Base-by-base conservation (phyloP, 2,797 vertebrate species). In the Anguilla anguilla region DNA sequence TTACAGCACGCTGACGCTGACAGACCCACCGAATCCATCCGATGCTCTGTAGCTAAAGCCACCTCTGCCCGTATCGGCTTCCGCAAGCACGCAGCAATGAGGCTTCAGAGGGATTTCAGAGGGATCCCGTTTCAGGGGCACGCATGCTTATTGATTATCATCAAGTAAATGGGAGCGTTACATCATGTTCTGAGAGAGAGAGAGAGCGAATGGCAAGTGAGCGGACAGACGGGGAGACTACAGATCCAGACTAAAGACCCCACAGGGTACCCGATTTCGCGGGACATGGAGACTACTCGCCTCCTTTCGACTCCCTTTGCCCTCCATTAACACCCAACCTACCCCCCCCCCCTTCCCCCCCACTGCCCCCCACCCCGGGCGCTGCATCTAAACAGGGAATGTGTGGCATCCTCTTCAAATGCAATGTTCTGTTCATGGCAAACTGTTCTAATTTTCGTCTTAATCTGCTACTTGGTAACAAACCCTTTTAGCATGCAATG, bases 111-210 rank as follows among this genome's bases (percentile, higher is more conserved):
- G 77, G 39, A 81, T n/a, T 81, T 49, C 19, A 49, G 25, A 3
- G 9, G 77, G 77, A 81, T 81, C 17, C 1, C 22, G 77, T 81
- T 81, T 81, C 77, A 49, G 46, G 17, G 77, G 49, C 39, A 81
- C n/a, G 77, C 77, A 46, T 19, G 9, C 39, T 49, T 81, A 81
- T 81, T n/a, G 77, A 81, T 81, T 81, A 81, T 49, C 39, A 51
- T 81, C 43, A 46, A 46, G 4, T 10, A 10, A 19, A 81, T n/a
- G 77, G 13, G 43, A 81, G 17, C 1, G 77, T 79, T 79, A 79
- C 35, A 19, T 79, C 17, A 46, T 79, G 39, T 79, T 79, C 19
- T 3, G 74, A 79, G 15, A 43, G 74, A 79, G 13, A 77, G 13
- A 43, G 35, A 79, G 35, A 79, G 13, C 4, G 22, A 81, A 46